Conservation (phyloP, 2,888 invertebrate genomes). For the Aspidiotus rigidus region DNA sequence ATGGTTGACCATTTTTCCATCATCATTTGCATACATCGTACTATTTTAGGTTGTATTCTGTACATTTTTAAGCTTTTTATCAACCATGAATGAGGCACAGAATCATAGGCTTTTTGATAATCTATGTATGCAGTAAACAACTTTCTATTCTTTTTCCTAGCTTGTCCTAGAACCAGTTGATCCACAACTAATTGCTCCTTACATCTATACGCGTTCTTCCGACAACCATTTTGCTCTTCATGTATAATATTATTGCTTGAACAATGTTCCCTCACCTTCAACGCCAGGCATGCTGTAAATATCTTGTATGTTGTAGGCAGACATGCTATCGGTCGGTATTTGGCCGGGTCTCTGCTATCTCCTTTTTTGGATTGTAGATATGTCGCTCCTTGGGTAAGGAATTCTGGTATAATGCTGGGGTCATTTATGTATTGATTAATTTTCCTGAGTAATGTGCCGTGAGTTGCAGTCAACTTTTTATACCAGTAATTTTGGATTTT, state of each 20-base stretch:
- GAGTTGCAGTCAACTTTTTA: constrained; percentile 21
- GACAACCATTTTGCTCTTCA: not conserved
- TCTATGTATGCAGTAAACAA: constrained; percentile 25
- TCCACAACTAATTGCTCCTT: constrained; percentile 1
- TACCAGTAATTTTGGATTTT: constrained; percentile 33
- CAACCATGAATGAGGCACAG: not conserved
- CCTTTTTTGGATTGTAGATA: constrained; percentile 20
- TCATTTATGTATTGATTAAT: not conserved
- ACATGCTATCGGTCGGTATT: constrained; percentile 34
- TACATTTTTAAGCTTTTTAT: not conserved
- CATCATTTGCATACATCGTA: not conserved
- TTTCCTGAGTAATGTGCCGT: not conserved
- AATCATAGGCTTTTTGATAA: constrained; percentile 32
- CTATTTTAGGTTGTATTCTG: not conserved
- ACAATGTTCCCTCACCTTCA: not conserved
- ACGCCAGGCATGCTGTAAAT: not conserved
- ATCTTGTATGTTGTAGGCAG: not conserved
- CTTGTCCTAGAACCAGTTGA: constrained; percentile 18
- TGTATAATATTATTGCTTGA: not conserved
- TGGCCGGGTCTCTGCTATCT: constrained; percentile 19
- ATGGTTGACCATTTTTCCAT: constrained; percentile 4
- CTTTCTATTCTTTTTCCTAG: constrained; percentile 16
- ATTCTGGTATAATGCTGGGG: constrained; percentile 10
- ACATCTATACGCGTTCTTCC: not conserved
- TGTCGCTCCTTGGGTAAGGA: constrained; percentile 22